phyloP scores from a whole-genome alignment of 1,140 invertebrate species.

The Caenorhabditis inopinata region DNA sequence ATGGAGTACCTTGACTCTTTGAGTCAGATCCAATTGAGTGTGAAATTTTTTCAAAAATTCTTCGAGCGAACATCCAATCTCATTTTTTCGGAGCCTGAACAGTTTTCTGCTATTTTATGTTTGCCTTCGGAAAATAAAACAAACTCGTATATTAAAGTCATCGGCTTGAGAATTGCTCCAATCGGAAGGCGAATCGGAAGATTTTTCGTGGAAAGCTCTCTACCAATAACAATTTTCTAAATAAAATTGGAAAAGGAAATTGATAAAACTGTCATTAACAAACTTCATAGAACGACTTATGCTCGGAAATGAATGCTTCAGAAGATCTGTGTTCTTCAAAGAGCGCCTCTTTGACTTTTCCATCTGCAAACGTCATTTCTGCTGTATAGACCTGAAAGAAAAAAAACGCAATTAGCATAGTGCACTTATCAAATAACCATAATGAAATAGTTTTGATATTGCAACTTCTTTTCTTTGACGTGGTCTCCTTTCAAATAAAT shows the following conservation, averaged over 20 bases:
- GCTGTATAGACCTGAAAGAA: not conserved
- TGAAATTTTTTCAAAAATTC: not conserved
- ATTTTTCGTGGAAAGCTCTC: not conserved
- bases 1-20: not conserved
- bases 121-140: not conserved
- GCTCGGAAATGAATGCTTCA: not conserved
- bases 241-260: not conserved
- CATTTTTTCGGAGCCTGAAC: not conserved
- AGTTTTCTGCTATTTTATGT: not conserved
- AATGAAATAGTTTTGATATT: not conserved
- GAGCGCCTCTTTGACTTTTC: not conserved
- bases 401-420: too few species aligned
- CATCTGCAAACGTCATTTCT: not conserved
- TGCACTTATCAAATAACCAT: too few species aligned
- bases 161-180: not conserved
- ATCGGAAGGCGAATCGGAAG: constrained; percentile 12
- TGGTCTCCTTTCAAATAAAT: not conserved
- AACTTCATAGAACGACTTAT: not conserved
- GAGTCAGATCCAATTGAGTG: not conserved
- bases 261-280: not conserved
- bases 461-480: not conserved
- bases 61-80: not conserved
- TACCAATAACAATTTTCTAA: not conserved
- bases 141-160: not conserved
- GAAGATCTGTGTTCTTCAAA: not conserved